Base-by-base conservation (phyloP, 2,113 vertebrate species). In the Tenebrosternarchus preto region DNA sequence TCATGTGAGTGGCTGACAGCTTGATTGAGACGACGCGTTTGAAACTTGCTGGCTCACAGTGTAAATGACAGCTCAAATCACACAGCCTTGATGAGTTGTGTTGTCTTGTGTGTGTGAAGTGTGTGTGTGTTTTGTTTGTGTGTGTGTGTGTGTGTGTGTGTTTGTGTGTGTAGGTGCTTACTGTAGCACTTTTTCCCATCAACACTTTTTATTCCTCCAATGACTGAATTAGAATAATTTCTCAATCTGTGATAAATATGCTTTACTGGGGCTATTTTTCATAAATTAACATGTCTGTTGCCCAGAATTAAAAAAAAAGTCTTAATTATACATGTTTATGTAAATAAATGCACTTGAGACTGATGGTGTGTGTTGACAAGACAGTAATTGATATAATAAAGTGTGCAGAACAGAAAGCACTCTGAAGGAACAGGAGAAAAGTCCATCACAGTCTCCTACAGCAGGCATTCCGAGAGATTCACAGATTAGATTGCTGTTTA, bases 321-420 rank as follows among this genome's bases (percentile, higher is more conserved):
- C 90, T 90, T 89, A 92, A 92, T 88, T 90, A 88, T 91, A 90
- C 91, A 91, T 92, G 91, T 85, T 89, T 89, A 72, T 86, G 88
- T 73, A 91, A 91, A 93, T 92, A 88, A 88, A 83, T 84, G 84
- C 76, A 16, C 70, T 0, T 19, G 36, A 61, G 76, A 80, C 20
- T 16, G 53, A 64, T 60, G 27, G 60, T 19, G 5, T 15, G 25
- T 43, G 56, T 56, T 61, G 70, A 73, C 39, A 55, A 53, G 56
- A 46, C 55, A n/a, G 60, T 69, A 73, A 77, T 78, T 85, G 57
- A 78, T 75, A 20, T 53, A 50, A 27, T 57, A 36, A 46, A 71
- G 27, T 4, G 33, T 36, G 33, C n/a, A 11, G 80, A 9, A 29
- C 20, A 29, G 63, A 67, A 78, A 71, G 76, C n/a, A 53, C 60